These are phyloP conservation scores for Hetaerina americana DNA, from an alignment of 1,140 invertebrate genomes.

Conservation along the genomic window DNA sequence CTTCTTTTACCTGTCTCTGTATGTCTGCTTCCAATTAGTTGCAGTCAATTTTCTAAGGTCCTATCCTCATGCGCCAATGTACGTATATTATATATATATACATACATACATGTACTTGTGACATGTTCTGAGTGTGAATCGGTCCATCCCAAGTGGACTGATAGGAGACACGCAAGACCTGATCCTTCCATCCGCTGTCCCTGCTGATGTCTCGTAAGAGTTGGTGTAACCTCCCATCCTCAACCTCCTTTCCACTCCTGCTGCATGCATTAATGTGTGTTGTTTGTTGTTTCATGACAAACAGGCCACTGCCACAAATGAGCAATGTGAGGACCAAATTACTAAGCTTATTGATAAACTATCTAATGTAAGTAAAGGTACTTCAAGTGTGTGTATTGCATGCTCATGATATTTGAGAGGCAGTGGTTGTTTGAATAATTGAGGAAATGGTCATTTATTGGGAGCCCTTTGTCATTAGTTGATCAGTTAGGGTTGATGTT, in stretches of 20 bases:
- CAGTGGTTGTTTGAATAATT: neutral
- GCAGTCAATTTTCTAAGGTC: no score
- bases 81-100: no score
- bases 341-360: slow-evolving; percentile 48
- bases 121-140: no score
- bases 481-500: no score
- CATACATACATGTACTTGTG: no score
- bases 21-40: no score
- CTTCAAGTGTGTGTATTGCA: neutral
- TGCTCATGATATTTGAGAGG: neutral
- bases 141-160: no score
- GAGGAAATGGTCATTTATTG: no score
- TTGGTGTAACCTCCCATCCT: neutral
- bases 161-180: no score
- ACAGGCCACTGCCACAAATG: slow-evolving; percentile 47
- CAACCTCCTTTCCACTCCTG: neutral
- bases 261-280: slow-evolving; percentile 10
- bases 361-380: slow-evolving; percentile 42
- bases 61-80: no score
- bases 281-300: slow-evolving; percentile 10
- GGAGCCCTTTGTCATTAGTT: no score
- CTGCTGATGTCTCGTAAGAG: slow-evolving; percentile 3
- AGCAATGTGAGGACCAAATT: slow-evolving; percentile 51
- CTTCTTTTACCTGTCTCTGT: no score
- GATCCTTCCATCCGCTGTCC: slow-evolving; percentile 4